These are phyloP conservation scores for Adoxophyes honmai DNA, from an alignment of 1,140 invertebrate genomes.

Conservation along the genomic window DNA sequence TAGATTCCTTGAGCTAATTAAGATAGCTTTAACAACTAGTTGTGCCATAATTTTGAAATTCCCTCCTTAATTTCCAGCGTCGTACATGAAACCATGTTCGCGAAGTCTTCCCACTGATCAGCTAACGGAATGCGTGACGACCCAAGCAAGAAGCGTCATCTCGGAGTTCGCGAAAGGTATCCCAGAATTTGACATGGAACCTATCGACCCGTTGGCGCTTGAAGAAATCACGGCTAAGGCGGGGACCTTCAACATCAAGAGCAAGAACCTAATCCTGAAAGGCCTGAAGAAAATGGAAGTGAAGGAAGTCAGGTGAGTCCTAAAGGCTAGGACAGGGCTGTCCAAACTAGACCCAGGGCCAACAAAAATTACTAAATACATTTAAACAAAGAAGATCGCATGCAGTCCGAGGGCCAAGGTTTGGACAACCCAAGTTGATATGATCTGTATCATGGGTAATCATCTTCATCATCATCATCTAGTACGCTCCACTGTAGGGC, in stretches of 20 bases:
- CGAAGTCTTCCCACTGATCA: not conserved
- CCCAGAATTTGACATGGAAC: not conserved
- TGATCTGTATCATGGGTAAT: too few relatives aligned
- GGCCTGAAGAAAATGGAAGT: slow-evolving; percentile 7
- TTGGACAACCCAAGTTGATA: too few relatives aligned
- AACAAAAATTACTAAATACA: too few relatives aligned
- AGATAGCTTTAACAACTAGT: too few relatives aligned
- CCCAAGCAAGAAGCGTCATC: not conserved
- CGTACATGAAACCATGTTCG: slow-evolving; percentile 2
- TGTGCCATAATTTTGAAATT: too few relatives aligned
- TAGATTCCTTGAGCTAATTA: too few relatives aligned
- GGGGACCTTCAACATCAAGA: not conserved
- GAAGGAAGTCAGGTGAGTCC: not conserved
- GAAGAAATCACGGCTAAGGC: not conserved
- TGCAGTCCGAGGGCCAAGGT: too few relatives aligned
- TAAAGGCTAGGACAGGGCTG: too few relatives aligned
- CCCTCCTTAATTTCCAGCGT: not conserved
- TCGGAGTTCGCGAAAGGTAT: not conserved
- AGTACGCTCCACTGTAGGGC: too few relatives aligned
- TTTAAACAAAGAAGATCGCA: too few relatives aligned
- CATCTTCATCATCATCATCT: too few relatives aligned
- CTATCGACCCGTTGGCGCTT: slow-evolving; percentile 1
- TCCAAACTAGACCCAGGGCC: too few relatives aligned
- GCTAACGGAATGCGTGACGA: not conserved
- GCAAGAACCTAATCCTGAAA: not conserved